Percentiles rank a stretch among this genome's conserved stretches.
Evolutionary conservation across 2,888 invertebrate species (phyloP).

Genomic region (Plemyria rubiginata): DNA sequence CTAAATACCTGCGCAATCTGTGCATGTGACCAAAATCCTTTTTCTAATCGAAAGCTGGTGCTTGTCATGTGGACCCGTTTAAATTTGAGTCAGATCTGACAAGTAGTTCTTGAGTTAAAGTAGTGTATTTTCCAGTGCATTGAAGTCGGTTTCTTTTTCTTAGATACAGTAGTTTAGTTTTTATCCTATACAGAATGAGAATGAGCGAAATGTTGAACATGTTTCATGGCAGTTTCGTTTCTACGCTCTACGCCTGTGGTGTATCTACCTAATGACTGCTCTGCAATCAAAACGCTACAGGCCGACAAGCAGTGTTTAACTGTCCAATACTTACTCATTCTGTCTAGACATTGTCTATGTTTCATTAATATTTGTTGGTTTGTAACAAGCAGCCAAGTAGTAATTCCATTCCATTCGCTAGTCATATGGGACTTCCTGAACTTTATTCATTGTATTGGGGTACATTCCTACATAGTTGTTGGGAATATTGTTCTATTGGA

Average conservation of each 20-base stretch:
- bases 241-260: not conserved
- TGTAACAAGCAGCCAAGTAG: not conserved
- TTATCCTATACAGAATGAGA: too few species aligned
- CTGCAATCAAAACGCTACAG: slow-evolving; percentile 10
- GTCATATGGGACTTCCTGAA: slow-evolving; percentile 1
- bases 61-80: too few species aligned
- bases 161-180: too few species aligned
- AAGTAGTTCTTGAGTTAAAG: too few species aligned
- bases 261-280: not conserved
- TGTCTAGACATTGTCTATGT: slow-evolving; percentile 25
- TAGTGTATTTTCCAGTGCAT: too few species aligned
- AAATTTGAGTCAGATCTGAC: too few species aligned
- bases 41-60: too few species aligned
- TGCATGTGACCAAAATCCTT: too few species aligned
- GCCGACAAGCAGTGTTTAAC: slow-evolving; percentile 7
- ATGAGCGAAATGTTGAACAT: too few species aligned
- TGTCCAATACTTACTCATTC: slow-evolving; percentile 13
- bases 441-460: not conserved
- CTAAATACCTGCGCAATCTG: too few species aligned
- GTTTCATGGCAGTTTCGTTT: slow-evolving; percentile 1
- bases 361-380: slow-evolving; percentile 15
- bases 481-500: not conserved
- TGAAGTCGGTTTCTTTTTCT: too few species aligned
- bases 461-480: not conserved
- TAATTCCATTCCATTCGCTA: not conserved